phyloP scores from a whole-genome alignment of 1,140 invertebrate genomes.

The Brachionus plicatilis region DNA sequence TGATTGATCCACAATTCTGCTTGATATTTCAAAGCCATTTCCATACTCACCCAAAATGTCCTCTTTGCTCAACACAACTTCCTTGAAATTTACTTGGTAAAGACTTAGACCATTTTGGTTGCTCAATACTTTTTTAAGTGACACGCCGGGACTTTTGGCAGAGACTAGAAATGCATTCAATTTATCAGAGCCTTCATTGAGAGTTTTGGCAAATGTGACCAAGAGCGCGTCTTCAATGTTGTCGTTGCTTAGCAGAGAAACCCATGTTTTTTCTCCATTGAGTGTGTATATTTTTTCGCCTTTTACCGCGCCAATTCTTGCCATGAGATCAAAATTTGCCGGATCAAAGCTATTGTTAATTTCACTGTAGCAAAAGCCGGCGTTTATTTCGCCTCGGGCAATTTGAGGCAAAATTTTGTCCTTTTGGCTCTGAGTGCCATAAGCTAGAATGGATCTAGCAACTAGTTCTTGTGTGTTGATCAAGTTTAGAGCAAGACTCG shows the following conservation, averaged over 20 bases:
- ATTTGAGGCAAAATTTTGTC: not conserved
- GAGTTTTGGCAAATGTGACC: not conserved
- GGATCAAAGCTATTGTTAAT: not conserved
- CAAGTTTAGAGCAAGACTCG: not conserved
- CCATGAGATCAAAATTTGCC: not conserved
- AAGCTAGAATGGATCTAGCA: not conserved
- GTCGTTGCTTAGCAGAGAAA: not conserved
- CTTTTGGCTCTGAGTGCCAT: conserved; percentile 19
- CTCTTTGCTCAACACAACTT: not conserved
- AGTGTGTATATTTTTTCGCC: conserved; percentile 5
- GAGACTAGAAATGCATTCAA: not conserved
- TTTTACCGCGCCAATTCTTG: not conserved
- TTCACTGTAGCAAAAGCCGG: conserved; percentile 30
- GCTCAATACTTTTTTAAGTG: not conserved
- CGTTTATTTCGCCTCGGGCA: not conserved
- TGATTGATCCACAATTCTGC: not conserved
- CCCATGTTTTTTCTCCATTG: conserved; percentile 32
- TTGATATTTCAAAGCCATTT: conserved; percentile 10
- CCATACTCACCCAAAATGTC: not conserved
- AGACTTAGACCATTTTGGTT: conserved; percentile 16
- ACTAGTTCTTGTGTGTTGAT: not conserved
- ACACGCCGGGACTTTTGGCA: not conserved
- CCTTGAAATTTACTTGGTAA: conserved; percentile 18
- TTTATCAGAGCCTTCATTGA: not conserved
- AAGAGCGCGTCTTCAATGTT: not conserved